phyloP scores from a whole-genome alignment of 2,888 invertebrate genomes.

The Diarsia mendica region DNA sequence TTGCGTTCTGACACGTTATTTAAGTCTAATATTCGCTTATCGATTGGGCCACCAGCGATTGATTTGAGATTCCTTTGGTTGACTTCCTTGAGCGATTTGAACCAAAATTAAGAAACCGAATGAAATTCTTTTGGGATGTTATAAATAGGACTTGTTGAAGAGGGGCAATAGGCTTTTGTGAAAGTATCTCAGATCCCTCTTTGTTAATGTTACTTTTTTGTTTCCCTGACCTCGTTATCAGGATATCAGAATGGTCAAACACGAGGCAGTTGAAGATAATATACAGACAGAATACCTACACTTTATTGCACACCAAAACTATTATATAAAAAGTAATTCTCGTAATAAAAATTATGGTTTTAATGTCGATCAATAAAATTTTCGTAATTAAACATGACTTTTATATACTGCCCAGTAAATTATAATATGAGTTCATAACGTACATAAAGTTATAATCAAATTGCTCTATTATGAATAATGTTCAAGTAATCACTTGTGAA shows the following conservation, averaged over 20 bases:
- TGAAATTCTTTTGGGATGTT: slow-evolving; percentile 61
- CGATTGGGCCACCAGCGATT: slow-evolving; percentile 12
- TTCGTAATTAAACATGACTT: not conserved
- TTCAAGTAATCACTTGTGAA: not conserved
- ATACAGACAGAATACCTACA: not conserved
- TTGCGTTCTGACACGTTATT: not conserved
- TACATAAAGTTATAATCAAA: not conserved
- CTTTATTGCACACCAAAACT: not conserved
- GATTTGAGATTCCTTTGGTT: slow-evolving; percentile 19
- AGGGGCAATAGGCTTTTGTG: slow-evolving; percentile 35
- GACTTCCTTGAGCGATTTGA: slow-evolving; percentile 11
- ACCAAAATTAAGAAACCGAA: slow-evolving; percentile 67
- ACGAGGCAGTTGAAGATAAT: not conserved
- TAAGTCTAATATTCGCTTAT: not conserved
- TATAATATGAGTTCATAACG: not conserved
- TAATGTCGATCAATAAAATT: not conserved
- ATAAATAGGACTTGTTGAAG: slow-evolving; percentile 56
- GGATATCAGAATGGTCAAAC: not conserved
- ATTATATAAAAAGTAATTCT: not conserved
- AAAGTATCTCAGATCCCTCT: slow-evolving; percentile 38
- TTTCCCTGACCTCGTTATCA: not conserved
- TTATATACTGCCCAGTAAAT: not conserved
- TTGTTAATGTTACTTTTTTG: slow-evolving; percentile 51
- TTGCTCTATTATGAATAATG: not conserved
- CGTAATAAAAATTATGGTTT: not conserved